A percentile compares a stretch with the other conserved stretches of the same genome.
Conservation (phyloP, 2,888 invertebrate genomes). For the Hemistola chrysoprasaria region DNA sequence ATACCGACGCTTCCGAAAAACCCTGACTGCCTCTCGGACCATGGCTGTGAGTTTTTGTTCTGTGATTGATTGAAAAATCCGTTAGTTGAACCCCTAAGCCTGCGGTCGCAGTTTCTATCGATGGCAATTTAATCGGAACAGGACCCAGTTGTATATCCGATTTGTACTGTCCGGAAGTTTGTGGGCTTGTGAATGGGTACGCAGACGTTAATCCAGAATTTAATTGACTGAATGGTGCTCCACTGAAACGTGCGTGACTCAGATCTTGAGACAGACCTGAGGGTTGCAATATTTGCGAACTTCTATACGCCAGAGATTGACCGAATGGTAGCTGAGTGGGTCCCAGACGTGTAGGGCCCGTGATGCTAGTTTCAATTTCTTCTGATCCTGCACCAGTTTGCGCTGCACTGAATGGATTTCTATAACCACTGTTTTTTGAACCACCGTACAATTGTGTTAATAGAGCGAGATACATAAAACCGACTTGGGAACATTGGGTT, state of each 20-base stretch:
- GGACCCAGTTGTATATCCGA: constrained; percentile 26
- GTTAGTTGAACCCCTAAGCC: constrained; percentile 32
- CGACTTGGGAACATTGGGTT: constrained; percentile 82
- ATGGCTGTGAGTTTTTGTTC: constrained; percentile 39
- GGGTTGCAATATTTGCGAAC: no score
- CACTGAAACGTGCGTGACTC: no score
- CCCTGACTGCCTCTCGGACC: constrained; percentile 43
- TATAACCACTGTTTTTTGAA: constrained; percentile 59
- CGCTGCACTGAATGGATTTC: constrained; percentile 30
- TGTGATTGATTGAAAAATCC: constrained; percentile 33
- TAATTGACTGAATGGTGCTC: no score
- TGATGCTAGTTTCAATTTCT: constrained; percentile 4
- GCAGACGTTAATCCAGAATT: no score
- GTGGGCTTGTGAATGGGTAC: no score
- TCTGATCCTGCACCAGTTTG: constrained; percentile 16
- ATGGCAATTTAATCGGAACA: constrained; percentile 18
- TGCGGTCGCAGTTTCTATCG: constrained; percentile 16
- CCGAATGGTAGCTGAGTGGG: constrained; percentile 1
- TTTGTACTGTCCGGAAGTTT: constrained; percentile 14
- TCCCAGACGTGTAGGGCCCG: constrained; percentile 5
- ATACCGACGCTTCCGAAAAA: constrained; percentile 41
- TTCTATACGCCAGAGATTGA: not conserved
- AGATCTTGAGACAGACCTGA: no score
- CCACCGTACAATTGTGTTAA: constrained; percentile 81
- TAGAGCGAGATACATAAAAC: constrained; percentile 82